Evolutionary conservation across 2,888 invertebrate genomes (phyloP), one percentile per base, ranked within the genome.

Genomic region (Ischnura elegans): DNA sequence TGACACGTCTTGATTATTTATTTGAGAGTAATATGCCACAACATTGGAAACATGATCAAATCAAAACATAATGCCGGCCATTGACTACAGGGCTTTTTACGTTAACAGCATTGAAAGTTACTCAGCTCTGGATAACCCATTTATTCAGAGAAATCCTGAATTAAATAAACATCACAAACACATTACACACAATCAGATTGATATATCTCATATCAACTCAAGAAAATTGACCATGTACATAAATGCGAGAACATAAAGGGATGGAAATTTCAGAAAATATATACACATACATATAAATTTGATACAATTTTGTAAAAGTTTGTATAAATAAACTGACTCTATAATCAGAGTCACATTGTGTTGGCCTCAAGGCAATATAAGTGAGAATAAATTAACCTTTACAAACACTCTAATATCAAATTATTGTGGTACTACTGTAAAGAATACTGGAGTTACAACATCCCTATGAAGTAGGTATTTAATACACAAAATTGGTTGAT

Each of bases 21-120:
- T 76, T 76, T 76, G 76, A 25, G 36, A 36, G 76, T 76, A 76
- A 76, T 76, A 76, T 76, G 76, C 16, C 76, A 76, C 76, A 76
- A 76, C 36, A 76, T 36, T 36, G 29, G 29, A 76, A 76, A 76
- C 76, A 76, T 76, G 10, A 36, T 76, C 25, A 13, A 76, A 76
- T 76, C 76, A 76, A 76, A 76, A 76, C 29, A 76, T 76, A 76
- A 76, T 36, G 29, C 76, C 16, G 29, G 36, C 29, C 29, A 21
- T 25, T 36, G 36, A 76, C 13, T 76, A 25, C 36, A 36, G 76
- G 36, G 76, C 76, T n/a, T n/a, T n/a, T n/a, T n/a, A n/a, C n/a
- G n/a, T n/a, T 36, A 76, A 76, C 36, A 29, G 36, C 76, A 36
- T 2, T 29, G 16, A 29, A 36, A 76, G 29, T 36, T 76, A 76